Base-by-base conservation (phyloP, 2,113 vertebrate species). In the Rhinolophus sinicus region DNA sequence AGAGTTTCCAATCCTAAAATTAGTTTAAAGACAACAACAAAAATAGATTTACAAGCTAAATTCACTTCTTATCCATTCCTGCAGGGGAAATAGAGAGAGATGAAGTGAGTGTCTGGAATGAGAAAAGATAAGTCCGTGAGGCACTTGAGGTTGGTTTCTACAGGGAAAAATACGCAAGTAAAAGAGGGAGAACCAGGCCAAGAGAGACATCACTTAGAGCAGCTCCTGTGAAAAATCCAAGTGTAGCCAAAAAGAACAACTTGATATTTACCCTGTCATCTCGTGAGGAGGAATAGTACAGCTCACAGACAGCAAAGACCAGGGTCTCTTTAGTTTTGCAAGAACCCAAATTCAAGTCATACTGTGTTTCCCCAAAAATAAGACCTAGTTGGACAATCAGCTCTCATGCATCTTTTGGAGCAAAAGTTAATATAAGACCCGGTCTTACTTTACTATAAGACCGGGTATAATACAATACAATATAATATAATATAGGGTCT, bases 1-100 rank as follows among this genome's bases (percentile, higher is more conserved):
- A 35, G 52, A 87, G 72, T 90, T 93, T 95, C 82, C 44, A 75
- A 19, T 52, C 70, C 86, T 95, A 64, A 95, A 82, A 88, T 85
- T 90, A 93, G 47, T 16, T 81, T 82, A 76, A 87, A 5, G 21
- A 21, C 18, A 64, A n/a, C 33, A 50, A 50, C 56, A 69, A 70
- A 90, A 97, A 50, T 95, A 95, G 81, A 73, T 65, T 72, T 90
- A 10, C 30, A 62, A 33, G 76, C 44, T 78, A 50, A 87, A 62
- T 83, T 92, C 35, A 38, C 24, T 67, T 81, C 47, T 78, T 83
- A 50, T 65, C 88, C 50, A 3, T 72, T 38, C 77, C 65, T 64
- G 64, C 38, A 58, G 58, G 69, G 33, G 30, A 78, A 35, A 18
- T 1, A 35, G 64, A 26, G 3, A 67, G 19, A 70, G 24, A 44